phyloP scores from a whole-genome alignment of 1,140 invertebrate species.

The Hylaeus anthracinus region DNA sequence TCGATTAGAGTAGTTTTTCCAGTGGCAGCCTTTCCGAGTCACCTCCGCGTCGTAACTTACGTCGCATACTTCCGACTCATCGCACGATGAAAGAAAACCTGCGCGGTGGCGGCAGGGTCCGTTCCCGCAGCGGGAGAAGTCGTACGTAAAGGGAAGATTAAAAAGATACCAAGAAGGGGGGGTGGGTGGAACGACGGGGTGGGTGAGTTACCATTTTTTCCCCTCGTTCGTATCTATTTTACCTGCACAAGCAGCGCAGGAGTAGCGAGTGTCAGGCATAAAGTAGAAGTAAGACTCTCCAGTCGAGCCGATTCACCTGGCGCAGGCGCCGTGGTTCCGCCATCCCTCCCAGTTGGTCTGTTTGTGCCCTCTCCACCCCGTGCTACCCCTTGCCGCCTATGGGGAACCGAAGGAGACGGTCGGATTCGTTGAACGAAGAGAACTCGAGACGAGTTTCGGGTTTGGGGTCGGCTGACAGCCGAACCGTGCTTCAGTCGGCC shows the following conservation, averaged over 20 bases:
- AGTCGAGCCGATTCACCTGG: constrained; percentile 60
- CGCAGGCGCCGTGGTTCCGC: constrained; percentile 51
- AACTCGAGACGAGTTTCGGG: constrained; percentile 69
- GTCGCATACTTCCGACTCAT: neutral
- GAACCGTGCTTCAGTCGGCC: constrained; percentile 77
- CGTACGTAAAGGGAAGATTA: neutral
- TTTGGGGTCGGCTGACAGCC: constrained; percentile 61
- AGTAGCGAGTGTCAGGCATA: constrained; percentile 50
- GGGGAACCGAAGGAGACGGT: constrained; percentile 66
- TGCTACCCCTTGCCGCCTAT: constrained; percentile 41
- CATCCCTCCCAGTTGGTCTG: constrained; percentile 24
- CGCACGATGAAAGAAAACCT: no score
- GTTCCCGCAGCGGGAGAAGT: neutral
- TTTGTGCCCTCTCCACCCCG: constrained; percentile 28
- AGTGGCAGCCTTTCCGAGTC: neutral
- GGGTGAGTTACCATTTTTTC: constrained; percentile 5
- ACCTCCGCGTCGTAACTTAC: neutral
- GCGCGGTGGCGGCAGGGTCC: neutral
- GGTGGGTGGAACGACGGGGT: no score
- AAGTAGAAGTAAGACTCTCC: constrained; percentile 53
- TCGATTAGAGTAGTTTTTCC: constrained; percentile 13
- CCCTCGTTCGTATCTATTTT: constrained; percentile 24
- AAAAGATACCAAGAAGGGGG: constrained; percentile 1
- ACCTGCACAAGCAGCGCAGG: constrained; percentile 32
- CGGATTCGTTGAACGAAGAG: constrained; percentile 71